phyloP scores from a whole-genome alignment of 2,113 vertebrate genomes.

The Sapajus apella region DNA sequence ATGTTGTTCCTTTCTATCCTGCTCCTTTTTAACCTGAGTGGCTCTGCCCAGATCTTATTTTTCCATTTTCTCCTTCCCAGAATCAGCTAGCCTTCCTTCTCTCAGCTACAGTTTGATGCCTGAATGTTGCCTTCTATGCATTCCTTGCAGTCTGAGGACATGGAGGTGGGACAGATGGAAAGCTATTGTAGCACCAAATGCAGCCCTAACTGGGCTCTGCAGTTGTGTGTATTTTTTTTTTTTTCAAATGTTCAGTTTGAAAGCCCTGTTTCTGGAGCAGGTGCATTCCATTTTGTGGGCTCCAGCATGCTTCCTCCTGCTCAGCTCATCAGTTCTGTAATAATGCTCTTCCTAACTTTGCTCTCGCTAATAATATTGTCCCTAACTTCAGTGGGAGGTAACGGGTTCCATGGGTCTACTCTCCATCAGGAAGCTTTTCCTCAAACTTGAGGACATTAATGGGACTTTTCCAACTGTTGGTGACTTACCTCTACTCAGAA shows the following conservation, averaged over 20 bases:
- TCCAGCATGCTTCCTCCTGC: background rate
- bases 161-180: background rate
- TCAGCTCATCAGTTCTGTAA: background rate
- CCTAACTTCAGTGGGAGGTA: background rate
- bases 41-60: background rate
- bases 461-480: background rate
- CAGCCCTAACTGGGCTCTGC: background rate
- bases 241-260: background rate
- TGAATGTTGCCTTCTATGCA: background rate
- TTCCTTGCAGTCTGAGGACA: background rate
- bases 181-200: background rate
- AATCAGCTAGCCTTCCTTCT: background rate
- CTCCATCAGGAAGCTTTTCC: background rate
- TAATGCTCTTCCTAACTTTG: background rate
- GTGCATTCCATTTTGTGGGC: fast-evolving
- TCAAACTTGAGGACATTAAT: background rate
- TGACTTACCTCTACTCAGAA: slow-evolving; percentile 4
- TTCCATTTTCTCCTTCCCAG: background rate
- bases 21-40: background rate
- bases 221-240: background rate
- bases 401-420: background rate
- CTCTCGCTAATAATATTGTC: too few species aligned
- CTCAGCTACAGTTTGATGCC: background rate
- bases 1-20: background rate
- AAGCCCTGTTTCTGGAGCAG: background rate